Evolutionary conservation across 1,140 invertebrate genomes (phyloP).

Genomic region (Cotesia typhae): DNA sequence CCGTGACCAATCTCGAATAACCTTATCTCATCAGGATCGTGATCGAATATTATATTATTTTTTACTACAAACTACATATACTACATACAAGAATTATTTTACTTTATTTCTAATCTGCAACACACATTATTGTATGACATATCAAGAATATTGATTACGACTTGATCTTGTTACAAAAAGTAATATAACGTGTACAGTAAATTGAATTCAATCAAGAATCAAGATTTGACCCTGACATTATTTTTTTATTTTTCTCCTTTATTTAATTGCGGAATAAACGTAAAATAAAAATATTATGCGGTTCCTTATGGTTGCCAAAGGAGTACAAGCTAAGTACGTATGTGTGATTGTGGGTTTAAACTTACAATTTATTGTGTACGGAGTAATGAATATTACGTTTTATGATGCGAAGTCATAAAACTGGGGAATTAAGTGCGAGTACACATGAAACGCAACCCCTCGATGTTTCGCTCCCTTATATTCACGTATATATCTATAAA

Average conservation of each 20-base stretch:
- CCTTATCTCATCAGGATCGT: constrained; percentile 18
- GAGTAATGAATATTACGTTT: no score
- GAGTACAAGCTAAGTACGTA: background rate
- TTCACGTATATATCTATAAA: background rate
- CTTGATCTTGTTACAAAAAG: constrained; percentile 20
- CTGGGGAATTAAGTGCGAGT: constrained; percentile 16
- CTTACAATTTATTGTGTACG: no score
- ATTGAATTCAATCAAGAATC: constrained; percentile 7
- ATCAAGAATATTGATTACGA: constrained; percentile 31
- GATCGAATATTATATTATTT: constrained; percentile 6
- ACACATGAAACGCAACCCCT: constrained; percentile 17
- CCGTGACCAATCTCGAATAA: constrained; percentile 46
- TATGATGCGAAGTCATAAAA: background rate
- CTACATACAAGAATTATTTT: no score
- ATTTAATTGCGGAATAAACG: background rate
- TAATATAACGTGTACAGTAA: background rate
- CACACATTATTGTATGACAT: constrained; percentile 13
- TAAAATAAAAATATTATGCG: background rate
- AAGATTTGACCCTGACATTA: constrained; percentile 27
- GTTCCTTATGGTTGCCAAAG: background rate
- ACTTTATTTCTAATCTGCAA: no score
- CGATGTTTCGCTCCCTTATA: constrained; percentile 3
- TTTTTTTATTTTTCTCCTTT: constrained; percentile 5
- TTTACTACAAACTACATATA: no score
- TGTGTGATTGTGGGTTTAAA: no score